Evolutionary conservation across 2,888 invertebrate species (phyloP), one percentile per base, ranked within the genome.

Genomic region (Hyposoter dolosus): DNA sequence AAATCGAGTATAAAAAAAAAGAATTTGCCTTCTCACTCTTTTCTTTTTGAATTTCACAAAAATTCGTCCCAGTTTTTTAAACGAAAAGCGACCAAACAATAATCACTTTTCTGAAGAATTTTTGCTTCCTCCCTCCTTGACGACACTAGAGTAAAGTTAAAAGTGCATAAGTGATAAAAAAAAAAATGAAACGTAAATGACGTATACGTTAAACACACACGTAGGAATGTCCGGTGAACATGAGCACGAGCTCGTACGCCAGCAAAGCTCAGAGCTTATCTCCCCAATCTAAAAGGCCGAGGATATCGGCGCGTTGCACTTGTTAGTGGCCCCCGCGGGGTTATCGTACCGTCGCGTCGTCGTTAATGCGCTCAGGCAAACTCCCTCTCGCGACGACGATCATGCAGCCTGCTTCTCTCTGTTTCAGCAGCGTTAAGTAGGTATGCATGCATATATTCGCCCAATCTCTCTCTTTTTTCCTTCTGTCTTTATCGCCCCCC

Each of bases 211-310:
- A 19, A 65, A 65, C 53, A 65, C 78, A 74, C 74, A 84, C 84
- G 75, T 63, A 85, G 82, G 87, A 86, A 75, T 75, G 76, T 82
- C 83, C 76, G 74, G 72, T 69, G 19, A 66, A 65, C 28, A 35
- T 78, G 77, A 50, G 66, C 88, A 86, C 87, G 89, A 89, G 87
- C 88, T 87, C 87, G 87, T 88, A 88, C 80, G 82, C 87, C 83
- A 80, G 83, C 75, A 78, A 86, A 84, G 81, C 86, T 81, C 84
- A 72, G 72, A 86, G 85, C 90, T 87, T 92, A 91, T 92, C 92
- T 87, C 82, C 83, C 87, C 90, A 90, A 93, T 93, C 93, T 92
- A 87, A 91, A 91, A 91, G 89, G 89, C 86, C 89, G 88, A 87
- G 83, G 88, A 85, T 90, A 91, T 92, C 89, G 89, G 89, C 89